Evolutionary conservation across 2,888 invertebrate species (phyloP).

Genomic region (Ferdinandea cuprea): DNA sequence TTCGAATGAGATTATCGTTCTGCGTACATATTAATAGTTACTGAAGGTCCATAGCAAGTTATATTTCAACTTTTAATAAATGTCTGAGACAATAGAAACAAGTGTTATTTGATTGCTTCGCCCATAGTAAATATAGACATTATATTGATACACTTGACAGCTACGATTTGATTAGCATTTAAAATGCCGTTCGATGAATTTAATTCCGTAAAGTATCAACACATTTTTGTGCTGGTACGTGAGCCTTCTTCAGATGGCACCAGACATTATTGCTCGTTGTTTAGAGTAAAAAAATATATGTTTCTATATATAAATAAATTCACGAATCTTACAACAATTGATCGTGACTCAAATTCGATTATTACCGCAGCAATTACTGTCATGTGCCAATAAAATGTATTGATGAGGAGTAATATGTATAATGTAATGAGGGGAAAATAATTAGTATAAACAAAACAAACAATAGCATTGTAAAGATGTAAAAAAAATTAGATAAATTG

Average conservation of each 20-base stretch:
- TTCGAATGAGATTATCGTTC: too few species aligned
- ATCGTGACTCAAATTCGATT: slow-evolving; percentile 65
- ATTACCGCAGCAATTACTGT: slow-evolving; percentile 57
- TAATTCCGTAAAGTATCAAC: slow-evolving; percentile 7
- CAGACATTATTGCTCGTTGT: not conserved
- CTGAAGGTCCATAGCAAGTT: slow-evolving; percentile 21
- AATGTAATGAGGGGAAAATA: slow-evolving; percentile 40
- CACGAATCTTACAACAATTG: slow-evolving; percentile 63
- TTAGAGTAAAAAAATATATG: not conserved
- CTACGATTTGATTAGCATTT: slow-evolving; percentile 20
- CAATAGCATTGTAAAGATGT: slow-evolving; percentile 27
- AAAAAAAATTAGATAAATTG: slow-evolving; percentile 28
- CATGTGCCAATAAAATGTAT: slow-evolving; percentile 55
- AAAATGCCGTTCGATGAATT: slow-evolving; percentile 37
- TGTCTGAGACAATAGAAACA: slow-evolving; percentile 6
- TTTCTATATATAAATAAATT: slow-evolving; percentile 43
- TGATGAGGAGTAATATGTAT: slow-evolving; percentile 32
- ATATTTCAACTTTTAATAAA: slow-evolving; percentile 24
- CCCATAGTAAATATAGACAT: slow-evolving; percentile 29
- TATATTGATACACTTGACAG: slow-evolving; percentile 40
- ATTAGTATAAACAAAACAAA: slow-evolving; percentile 49
- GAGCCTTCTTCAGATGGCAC: slow-evolving; percentile 5
- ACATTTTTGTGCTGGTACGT: not conserved
- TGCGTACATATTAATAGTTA: too few species aligned
- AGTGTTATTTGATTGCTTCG: slow-evolving; percentile 10